phyloP scores from a whole-genome alignment of 2,113 vertebrate genomes.

The Psittacara wagleri region DNA sequence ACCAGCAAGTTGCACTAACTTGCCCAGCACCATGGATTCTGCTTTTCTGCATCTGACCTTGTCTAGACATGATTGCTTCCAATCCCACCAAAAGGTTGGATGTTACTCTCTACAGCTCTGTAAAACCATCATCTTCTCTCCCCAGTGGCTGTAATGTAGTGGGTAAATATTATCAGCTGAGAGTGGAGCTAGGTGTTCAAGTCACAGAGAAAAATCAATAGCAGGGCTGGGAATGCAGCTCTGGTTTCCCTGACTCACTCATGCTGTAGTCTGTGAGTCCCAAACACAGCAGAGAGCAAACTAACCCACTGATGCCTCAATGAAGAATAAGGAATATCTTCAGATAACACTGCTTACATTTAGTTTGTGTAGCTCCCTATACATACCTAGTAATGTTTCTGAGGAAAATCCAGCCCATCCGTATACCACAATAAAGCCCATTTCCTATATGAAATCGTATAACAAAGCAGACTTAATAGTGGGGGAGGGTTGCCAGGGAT shows the following conservation, averaged over 20 bases:
- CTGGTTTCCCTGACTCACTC: neutral
- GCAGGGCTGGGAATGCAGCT: neutral
- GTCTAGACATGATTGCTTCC: neutral
- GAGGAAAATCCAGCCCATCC: neutral
- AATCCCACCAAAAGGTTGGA: neutral
- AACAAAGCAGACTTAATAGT: neutral
- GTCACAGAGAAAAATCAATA: neutral
- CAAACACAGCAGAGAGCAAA: neutral
- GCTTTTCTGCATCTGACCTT: neutral
- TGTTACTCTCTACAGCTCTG: neutral
- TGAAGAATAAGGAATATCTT: neutral
- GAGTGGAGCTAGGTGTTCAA: neutral
- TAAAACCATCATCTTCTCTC: neutral
- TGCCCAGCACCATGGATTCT: neutral
- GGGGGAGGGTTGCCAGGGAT: neutral
- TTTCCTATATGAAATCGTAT: neutral
- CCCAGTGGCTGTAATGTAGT: neutral
- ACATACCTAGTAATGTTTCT: neutral
- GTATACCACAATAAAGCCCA: neutral
- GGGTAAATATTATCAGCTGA: neutral
- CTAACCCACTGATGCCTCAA: neutral
- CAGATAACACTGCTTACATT: neutral
- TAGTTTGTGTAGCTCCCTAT: neutral
- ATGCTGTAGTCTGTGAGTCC: neutral
- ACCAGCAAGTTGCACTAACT: neutral